Conservation (phyloP, 37 sponge, comb jelly and placozoan genomes). For the Chondrilla cf. caribensis region DNA sequence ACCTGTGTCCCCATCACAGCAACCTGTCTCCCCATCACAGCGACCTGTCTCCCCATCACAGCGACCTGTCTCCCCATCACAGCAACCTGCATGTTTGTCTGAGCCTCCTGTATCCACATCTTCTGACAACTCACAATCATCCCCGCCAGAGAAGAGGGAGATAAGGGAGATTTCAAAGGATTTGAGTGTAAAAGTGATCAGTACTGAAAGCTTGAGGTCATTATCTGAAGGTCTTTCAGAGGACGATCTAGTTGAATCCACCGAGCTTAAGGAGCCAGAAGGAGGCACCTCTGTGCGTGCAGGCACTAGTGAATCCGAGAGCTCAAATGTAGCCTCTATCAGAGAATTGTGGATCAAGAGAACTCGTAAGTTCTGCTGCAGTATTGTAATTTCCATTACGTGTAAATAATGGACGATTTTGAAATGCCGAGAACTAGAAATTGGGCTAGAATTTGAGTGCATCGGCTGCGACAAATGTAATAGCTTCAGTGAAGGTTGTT, state of each 20-base stretch:
- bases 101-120: neutral
- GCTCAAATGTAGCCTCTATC: neutral
- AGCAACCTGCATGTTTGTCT: too few species aligned
- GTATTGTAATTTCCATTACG: too few species aligned
- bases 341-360: constrained; percentile 19
- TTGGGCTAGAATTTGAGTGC: too few species aligned
- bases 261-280: too few species aligned
- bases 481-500: too few species aligned
- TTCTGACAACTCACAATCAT: too few species aligned
- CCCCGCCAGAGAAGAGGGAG: too few species aligned
- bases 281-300: too few species aligned
- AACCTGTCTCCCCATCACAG: neutral
- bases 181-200: neutral
- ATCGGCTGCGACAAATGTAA: too few species aligned
- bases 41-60: neutral
- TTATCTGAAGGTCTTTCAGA: neutral
- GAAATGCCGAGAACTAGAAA: too few species aligned
- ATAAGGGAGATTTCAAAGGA: neutral
- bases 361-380: neutral
- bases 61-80: neutral
- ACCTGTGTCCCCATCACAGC: neutral
- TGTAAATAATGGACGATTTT: too few species aligned
- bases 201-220: constrained; percentile 9
- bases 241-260: neutral
- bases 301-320: neutral